These are phyloP conservation scores for Apis cerana DNA, from an alignment of 1,140 invertebrate genomes.

Conservation along the genomic window DNA sequence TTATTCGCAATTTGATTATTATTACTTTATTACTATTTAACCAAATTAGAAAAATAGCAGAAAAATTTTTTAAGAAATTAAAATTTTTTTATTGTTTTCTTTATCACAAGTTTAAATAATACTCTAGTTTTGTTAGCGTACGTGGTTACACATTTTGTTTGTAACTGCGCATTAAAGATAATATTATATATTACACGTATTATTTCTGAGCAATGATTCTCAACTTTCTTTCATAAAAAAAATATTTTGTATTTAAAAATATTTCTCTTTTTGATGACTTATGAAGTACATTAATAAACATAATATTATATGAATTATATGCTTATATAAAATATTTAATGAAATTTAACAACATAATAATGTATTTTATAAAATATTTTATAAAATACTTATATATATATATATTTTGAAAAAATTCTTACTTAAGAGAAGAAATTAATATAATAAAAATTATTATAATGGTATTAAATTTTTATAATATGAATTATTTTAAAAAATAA, in stretches of 20 bases:
- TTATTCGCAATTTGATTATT: not conserved
- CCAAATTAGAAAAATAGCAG: not conserved
- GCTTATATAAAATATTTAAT: not conserved
- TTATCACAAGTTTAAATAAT: not conserved
- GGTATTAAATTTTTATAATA: not conserved
- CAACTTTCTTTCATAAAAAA: not conserved
- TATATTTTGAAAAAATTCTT: not conserved
- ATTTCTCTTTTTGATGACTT: not conserved
- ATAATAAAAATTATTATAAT: not conserved
- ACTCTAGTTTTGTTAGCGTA: not conserved
- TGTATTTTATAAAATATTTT: not conserved
- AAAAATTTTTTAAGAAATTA: not conserved
- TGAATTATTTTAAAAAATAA: not conserved
- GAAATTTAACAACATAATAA: not conserved
- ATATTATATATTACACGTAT: not conserved
- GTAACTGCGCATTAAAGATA: not conserved
- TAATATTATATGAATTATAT: not conserved
- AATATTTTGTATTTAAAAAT: not conserved
- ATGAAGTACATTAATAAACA: not conserved
- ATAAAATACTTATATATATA: no score
- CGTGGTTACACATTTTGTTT: not conserved
- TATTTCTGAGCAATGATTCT: slow-evolving; percentile 9
- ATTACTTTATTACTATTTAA: not conserved
- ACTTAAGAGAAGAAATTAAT: not conserved
- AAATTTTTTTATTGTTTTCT: not conserved